Conservation (phyloP, 1,140 invertebrate species). For the Lepidurus packardi region DNA sequence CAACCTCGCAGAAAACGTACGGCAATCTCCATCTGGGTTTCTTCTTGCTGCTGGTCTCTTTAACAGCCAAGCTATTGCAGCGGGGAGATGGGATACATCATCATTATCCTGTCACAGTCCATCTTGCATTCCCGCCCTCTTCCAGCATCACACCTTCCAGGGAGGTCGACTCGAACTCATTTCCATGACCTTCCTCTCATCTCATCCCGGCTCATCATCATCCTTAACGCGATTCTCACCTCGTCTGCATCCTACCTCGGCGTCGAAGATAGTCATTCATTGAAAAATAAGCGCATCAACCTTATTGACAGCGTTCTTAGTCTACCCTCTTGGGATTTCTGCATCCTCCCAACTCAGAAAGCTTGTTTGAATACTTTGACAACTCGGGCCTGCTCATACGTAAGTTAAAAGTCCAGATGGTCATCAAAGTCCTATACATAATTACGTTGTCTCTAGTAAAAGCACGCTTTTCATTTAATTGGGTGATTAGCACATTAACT, state of each 20-base stretch:
- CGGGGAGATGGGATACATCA: neutral
- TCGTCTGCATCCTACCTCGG: neutral
- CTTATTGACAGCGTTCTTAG: neutral
- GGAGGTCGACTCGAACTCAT: neutral
- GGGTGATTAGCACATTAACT: neutral
- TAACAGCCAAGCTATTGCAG: neutral
- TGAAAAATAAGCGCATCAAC: neutral
- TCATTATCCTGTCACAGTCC: constrained; percentile 15
- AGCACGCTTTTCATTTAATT: constrained; percentile 1
- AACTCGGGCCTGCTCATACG: too few relatives aligned
- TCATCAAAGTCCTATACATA: neutral
- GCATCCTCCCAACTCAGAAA: neutral
- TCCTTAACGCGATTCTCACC: neutral
- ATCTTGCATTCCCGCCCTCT: constrained; percentile 12
- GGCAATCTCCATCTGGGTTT: neutral
- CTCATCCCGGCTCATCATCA: neutral
- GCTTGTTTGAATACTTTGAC: neutral
- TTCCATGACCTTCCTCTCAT: neutral
- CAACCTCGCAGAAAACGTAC: too few relatives aligned
- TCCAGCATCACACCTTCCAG: constrained; percentile 11
- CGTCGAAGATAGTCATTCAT: neutral
- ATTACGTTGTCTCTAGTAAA: neutral
- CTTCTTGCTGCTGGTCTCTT: neutral
- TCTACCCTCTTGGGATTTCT: neutral
- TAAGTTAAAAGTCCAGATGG: neutral